These are phyloP conservation scores for Microplitis demolitor DNA, from an alignment of 1,140 invertebrate genomes.

Conservation along the genomic window DNA sequence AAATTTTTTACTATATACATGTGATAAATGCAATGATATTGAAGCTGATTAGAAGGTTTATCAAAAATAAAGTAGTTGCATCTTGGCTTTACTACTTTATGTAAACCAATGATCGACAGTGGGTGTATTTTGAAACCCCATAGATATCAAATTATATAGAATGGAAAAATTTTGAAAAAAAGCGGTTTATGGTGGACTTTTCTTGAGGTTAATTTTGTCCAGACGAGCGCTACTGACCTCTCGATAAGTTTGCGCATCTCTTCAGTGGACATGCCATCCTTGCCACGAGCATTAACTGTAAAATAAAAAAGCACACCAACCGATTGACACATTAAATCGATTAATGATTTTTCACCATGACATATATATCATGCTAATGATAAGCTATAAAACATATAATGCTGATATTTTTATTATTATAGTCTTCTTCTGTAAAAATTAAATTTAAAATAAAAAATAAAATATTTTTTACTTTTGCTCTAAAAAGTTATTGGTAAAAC, in stretches of 20 bases:
- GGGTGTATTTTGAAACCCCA: too few species aligned
- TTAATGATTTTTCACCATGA: conserved; percentile 54
- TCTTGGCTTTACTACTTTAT: too few species aligned
- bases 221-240: conserved; percentile 74
- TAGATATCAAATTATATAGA: not conserved
- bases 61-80: not conserved
- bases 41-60: not conserved
- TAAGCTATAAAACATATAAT: conserved; percentile 27
- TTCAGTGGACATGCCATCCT: conserved; percentile 90
- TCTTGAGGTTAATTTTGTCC: conserved; percentile 17
- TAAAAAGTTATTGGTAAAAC: not conserved
- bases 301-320: conserved; percentile 67
- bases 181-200: conserved; percentile 3
- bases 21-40: too few species aligned
- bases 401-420: conserved; percentile 5
- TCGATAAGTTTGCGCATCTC: conserved; percentile 95
- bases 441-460: not conserved
- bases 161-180: not conserved
- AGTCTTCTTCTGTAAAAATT: not conserved
- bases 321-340: conserved; percentile 45
- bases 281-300: conserved; percentile 72
- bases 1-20: too few species aligned
- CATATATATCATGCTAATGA: conserved; percentile 48
- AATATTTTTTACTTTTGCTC: not conserved
- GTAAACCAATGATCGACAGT: too few species aligned